These are phyloP conservation scores for Troides aeacus DNA, from an alignment of 2,888 invertebrate species.

Conservation along the genomic window DNA sequence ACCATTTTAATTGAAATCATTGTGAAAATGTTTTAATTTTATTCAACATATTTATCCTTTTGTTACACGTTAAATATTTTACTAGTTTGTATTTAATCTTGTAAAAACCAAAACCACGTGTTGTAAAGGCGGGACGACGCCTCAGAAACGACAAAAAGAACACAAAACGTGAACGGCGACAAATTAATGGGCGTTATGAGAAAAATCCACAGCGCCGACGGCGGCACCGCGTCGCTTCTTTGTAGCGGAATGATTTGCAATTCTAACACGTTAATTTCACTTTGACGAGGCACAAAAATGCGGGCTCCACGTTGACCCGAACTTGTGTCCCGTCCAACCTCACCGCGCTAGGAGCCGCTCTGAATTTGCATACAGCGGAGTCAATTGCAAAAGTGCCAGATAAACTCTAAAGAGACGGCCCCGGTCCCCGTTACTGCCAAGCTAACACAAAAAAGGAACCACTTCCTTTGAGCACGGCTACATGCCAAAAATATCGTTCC, in stretches of 20 bases:
- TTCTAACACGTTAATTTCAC: constrained; percentile 77
- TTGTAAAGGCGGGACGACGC: background rate
- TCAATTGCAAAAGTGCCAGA: constrained; percentile 60
- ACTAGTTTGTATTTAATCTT: background rate
- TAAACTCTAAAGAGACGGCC: constrained; percentile 60
- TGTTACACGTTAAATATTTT: background rate
- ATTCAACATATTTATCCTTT: background rate
- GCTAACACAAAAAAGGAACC: constrained; percentile 31
- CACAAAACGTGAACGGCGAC: constrained; percentile 44
- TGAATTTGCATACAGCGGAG: constrained; percentile 74
- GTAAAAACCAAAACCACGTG: background rate
- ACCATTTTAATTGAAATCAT: too few relatives aligned
- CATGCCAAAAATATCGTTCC: constrained; percentile 29
- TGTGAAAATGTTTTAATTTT: too few relatives aligned
- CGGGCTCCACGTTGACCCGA: constrained; percentile 43
- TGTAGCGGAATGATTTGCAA: constrained; percentile 75
- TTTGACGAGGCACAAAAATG: constrained; percentile 77
- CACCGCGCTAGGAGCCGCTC: constrained; percentile 55
- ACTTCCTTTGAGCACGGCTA: constrained; percentile 28
- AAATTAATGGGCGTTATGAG: constrained; percentile 66
- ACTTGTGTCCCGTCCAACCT: constrained; percentile 35
- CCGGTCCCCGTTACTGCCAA: constrained; percentile 30
- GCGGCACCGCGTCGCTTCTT: constrained; percentile 68
- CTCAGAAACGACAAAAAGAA: constrained; percentile 43
- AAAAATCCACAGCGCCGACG: constrained; percentile 68